phyloP scores from a whole-genome alignment of 2,113 vertebrate genomes.

The Fukomys damarensis region DNA sequence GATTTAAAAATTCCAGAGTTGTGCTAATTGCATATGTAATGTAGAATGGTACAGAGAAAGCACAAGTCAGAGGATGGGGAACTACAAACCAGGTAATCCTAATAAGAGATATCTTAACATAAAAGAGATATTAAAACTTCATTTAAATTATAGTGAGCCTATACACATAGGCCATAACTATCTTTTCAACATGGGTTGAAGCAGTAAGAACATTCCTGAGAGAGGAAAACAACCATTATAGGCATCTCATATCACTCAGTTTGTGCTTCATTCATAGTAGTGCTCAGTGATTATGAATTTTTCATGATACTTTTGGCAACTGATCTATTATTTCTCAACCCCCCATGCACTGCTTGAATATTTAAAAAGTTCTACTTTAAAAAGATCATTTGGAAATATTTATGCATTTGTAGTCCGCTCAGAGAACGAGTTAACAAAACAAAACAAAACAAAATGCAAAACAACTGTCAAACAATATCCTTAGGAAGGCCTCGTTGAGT shows the following conservation, averaged over 20 bases:
- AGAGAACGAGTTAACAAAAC: slow-evolving; percentile 54
- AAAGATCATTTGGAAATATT: slow-evolving; percentile 33
- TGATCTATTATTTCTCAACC: slow-evolving; percentile 70
- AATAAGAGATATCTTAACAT: not conserved
- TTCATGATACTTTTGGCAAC: slow-evolving; percentile 73
- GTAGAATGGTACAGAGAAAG: not conserved
- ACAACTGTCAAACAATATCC: not conserved
- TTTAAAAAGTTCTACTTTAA: slow-evolving; percentile 48
- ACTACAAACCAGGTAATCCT: not conserved
- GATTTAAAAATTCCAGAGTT: not conserved
- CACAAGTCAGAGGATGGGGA: not conserved
- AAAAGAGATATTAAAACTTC: not conserved
- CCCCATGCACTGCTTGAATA: slow-evolving; percentile 51
- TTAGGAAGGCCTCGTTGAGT: not conserved
- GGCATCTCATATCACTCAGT: slow-evolving; percentile 24
- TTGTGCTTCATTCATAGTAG: not conserved
- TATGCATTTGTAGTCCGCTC: not conserved
- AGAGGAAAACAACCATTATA: slow-evolving; percentile 55
- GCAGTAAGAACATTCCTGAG: not conserved
- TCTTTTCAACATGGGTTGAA: not conserved
- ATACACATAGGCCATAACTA: not conserved
- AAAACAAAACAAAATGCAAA: not conserved
- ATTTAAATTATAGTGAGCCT: not conserved
- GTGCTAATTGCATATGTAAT: not conserved
- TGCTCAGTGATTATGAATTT: slow-evolving; percentile 62